Conservation (phyloP, 2,113 vertebrate species). For the Hippocampus zosterae region DNA sequence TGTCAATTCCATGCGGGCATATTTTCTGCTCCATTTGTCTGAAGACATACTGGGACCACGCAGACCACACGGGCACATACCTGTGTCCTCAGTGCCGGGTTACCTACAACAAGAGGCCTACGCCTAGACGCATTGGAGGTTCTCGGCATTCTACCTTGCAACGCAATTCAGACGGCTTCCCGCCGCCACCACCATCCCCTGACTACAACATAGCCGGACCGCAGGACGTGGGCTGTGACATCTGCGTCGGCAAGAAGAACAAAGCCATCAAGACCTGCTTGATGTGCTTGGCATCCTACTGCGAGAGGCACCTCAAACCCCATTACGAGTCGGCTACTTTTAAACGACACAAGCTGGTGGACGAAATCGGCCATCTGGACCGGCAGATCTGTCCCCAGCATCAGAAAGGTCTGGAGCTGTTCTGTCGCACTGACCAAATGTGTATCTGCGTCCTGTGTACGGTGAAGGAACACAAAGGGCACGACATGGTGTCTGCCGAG, state of each 20-base stretch:
- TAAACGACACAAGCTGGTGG: slow-evolving; percentile 86
- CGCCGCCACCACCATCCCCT: slow-evolving; percentile 70
- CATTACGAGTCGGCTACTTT: slow-evolving; percentile 83
- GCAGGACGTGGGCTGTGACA: slow-evolving; percentile 74
- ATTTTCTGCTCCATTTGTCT: slow-evolving; percentile 73
- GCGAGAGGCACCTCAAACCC: slow-evolving; percentile 82
- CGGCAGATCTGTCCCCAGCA: slow-evolving; percentile 77
- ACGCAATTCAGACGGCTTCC: slow-evolving; percentile 53
- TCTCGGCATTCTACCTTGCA: slow-evolving; percentile 47
- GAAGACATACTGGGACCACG: slow-evolving; percentile 78
- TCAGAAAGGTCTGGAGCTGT: slow-evolving; percentile 76
- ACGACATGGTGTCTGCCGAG: slow-evolving; percentile 77
- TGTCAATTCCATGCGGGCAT: slow-evolving; percentile 76
- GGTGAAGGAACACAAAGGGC: slow-evolving; percentile 78
- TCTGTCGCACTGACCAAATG: slow-evolving; percentile 69
- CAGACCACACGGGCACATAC: slow-evolving; percentile 66
- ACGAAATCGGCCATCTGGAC: slow-evolving; percentile 62
- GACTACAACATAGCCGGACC: slow-evolving; percentile 76
- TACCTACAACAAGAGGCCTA: slow-evolving; percentile 73
- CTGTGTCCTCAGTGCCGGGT: slow-evolving; percentile 72
- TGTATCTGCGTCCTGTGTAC: slow-evolving; percentile 76
- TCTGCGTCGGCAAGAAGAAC: slow-evolving; percentile 78
- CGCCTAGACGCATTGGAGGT: slow-evolving; percentile 57
- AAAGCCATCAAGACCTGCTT: slow-evolving; percentile 83
- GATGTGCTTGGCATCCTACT: slow-evolving; percentile 90